Percentiles rank a stretch among this genome's conserved stretches.
phyloP scores from a whole-genome alignment of 2,888 invertebrate genomes.

The Drosophila pseudotakahashii region DNA sequence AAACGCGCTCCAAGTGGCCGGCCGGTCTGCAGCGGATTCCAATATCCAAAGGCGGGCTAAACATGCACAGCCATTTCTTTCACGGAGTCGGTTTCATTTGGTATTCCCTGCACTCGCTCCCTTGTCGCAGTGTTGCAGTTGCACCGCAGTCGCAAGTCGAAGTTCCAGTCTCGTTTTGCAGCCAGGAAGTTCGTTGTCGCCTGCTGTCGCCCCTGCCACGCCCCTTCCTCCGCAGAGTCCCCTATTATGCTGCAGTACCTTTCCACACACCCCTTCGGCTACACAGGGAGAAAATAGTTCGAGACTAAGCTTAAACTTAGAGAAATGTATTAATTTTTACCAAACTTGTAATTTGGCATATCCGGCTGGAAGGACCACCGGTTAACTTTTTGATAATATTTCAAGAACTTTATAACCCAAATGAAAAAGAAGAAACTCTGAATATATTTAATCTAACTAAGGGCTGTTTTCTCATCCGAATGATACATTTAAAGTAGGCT shows the following conservation, averaged over 20 bases:
- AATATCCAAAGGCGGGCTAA: conserved; percentile 43
- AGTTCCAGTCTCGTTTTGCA: conserved; percentile 24
- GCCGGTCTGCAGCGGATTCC: conserved; percentile 62
- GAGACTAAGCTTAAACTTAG: neutral
- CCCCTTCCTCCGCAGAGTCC: conserved; percentile 14
- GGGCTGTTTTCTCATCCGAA: no score
- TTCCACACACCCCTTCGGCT: conserved; percentile 14
- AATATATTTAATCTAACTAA: no score
- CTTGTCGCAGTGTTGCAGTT: neutral
- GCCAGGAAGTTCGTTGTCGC: conserved; percentile 59
- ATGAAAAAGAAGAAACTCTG: no score
- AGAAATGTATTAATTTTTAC: neutral
- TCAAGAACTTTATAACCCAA: no score
- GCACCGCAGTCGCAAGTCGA: conserved; percentile 1
- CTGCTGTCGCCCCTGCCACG: conserved; percentile 27
- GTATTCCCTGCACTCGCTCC: conserved; percentile 53
- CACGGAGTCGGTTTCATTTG: conserved; percentile 66
- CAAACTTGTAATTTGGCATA: no score
- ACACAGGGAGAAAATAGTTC: conserved; percentile 10
- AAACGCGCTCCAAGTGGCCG: conserved; percentile 48
- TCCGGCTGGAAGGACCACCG: no score
- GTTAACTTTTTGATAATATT: no score
- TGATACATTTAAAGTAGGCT: no score
- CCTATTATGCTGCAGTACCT: conserved; percentile 19
- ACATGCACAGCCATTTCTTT: conserved; percentile 71